phyloP scores from a whole-genome alignment of 1,140 invertebrate genomes.

The Drosophila suzukii region DNA sequence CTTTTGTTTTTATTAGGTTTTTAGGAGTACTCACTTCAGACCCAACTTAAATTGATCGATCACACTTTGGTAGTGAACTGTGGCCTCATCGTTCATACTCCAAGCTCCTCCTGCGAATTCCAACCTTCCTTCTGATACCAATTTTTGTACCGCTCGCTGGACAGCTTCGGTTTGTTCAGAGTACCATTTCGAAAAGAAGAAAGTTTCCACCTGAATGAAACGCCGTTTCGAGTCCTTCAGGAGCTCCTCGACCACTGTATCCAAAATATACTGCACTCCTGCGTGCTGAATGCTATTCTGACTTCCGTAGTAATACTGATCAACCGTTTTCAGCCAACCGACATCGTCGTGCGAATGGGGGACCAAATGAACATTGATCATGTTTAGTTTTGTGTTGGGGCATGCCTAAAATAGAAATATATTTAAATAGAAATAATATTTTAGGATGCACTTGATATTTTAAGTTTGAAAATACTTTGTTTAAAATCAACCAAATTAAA shows the following conservation, averaged over 20 bases:
- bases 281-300: conserved; percentile 89
- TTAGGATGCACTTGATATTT: too few relatives aligned
- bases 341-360: conserved; percentile 95
- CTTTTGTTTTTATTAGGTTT: neutral
- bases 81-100: conserved; percentile 98
- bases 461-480: neutral
- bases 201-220: conserved; percentile 92
- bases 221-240: conserved; percentile 89
- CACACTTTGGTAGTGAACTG: conserved; percentile 95
- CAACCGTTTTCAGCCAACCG: conserved; percentile 96
- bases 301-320: conserved; percentile 95
- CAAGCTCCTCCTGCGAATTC: conserved; percentile 95
- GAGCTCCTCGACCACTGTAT: conserved; percentile 93
- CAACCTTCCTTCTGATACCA: conserved; percentile 91
- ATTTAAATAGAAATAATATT: neutral
- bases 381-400: conserved; percentile 86
- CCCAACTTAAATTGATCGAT: conserved; percentile 96
- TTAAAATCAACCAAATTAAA: too few relatives aligned
- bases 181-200: conserved; percentile 98
- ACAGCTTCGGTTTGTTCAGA: conserved; percentile 88
- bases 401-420: conserved; percentile 85
- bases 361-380: conserved; percentile 93
- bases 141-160: conserved; percentile 86
- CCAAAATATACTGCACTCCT: conserved; percentile 95
- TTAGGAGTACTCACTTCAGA: conserved; percentile 86